phyloP scores from a whole-genome alignment of 2,797 vertebrate species.

The Aselliscus stoliczkanus region DNA sequence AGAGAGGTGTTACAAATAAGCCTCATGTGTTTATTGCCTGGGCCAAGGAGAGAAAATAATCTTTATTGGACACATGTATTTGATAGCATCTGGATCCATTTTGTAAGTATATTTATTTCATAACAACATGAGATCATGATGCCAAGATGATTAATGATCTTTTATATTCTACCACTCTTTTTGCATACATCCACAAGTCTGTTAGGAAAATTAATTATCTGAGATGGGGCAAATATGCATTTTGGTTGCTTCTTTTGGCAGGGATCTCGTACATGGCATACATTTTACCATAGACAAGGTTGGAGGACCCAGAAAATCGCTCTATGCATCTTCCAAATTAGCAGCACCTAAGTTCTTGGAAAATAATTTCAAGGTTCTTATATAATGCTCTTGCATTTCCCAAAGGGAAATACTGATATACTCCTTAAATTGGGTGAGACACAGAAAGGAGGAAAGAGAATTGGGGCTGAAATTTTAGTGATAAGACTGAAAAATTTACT shows the following conservation, averaged over 20 bases:
- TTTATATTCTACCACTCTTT: slow-evolving; percentile 45
- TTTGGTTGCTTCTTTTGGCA: neutral
- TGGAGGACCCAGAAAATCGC: neutral
- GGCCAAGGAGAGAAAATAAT: slow-evolving; percentile 20
- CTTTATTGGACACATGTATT: slow-evolving; percentile 6
- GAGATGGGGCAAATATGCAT: neutral
- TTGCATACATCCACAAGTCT: slow-evolving; percentile 42
- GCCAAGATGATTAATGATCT: slow-evolving; percentile 62
- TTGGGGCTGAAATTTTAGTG: slow-evolving; percentile 6
- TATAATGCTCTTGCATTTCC: neutral
- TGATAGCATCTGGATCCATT: slow-evolving; percentile 65
- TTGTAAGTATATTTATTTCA: slow-evolving; percentile 60
- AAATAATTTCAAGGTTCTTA: slow-evolving; percentile 42
- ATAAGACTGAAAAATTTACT: neutral
- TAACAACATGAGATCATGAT: slow-evolving; percentile 65
- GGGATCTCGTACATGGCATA: neutral
- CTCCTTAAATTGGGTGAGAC: neutral
- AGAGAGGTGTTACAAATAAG: slow-evolving; percentile 37
- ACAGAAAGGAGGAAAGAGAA: neutral
- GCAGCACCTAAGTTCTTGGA: slow-evolving; percentile 6
- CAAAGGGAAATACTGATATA: neutral
- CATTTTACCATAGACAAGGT: neutral
- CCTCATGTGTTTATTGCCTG: neutral
- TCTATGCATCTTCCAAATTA: neutral
- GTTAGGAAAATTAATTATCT: slow-evolving; percentile 56